Base-by-base conservation (phyloP, 2,113 vertebrate genomes). In the Pristiophorus japonicus region DNA sequence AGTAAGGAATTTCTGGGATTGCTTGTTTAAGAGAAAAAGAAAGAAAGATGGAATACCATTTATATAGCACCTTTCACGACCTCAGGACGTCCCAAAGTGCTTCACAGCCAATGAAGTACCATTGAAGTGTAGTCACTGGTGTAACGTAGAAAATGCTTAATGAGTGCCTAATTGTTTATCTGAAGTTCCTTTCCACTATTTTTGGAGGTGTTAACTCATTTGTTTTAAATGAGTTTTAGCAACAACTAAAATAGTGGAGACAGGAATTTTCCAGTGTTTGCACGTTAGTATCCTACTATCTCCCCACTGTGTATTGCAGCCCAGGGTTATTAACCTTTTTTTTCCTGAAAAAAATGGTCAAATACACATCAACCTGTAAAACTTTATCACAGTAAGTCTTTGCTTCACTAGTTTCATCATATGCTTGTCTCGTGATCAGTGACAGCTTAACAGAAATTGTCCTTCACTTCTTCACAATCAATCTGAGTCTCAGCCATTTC, bases 381-480 rank as follows among this genome's bases (percentile, higher is more conserved):
- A 10, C 34, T n/a, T 91, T 62, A 91, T 59, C 34, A 7, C 55
- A 63, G 10, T 92, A 62, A 5, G 65, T 30, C 42, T 66, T 30
- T 94, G 92, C 27, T 70, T 70, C n/a, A 51, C 42, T 70, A 45
- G 34, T 51, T 70, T 70, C 20, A 73, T 47, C 38, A 70, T 94
- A 42, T 51, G 66, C 42, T n/a, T 94, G 38, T 70, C 93, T 65
- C 47, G 65, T 59, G 42, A 94, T 73, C 88, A 92, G 59, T 92
- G 34, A 10, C 20, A 22, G n/a, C 34, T 92, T 18, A 22, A n/a
- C n/a, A 22, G 59, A 63, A 63, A 8, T 6, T 92, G 16, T 63
- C 1, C 14, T 91, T 91, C 59, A 70, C 6, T 47, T 70, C 45
- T 94, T 94, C 4, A 34, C 8, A 47, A 94, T 67, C 38, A 94